Base-by-base conservation (phyloP, 1,140 invertebrate species). In the Pentalonia nigronervosa region DNA sequence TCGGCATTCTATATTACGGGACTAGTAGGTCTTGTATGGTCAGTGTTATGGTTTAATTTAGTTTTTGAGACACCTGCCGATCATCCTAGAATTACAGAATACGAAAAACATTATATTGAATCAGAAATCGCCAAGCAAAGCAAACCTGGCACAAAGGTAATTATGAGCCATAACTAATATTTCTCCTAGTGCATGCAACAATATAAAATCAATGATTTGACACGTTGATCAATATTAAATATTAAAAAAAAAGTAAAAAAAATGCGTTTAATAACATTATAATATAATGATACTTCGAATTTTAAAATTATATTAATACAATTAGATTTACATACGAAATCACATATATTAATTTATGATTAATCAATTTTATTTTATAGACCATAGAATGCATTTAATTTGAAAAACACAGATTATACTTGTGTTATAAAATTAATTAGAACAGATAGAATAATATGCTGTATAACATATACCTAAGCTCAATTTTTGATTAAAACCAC, bases 51-150 rank as follows among this genome's bases (percentile, higher is more conserved):
- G 98, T 97, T 98, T 95, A 95, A 97, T 1, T 95, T 99, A 34
- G 97, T 98, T 14, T 98, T 97, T 95, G 98, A 99, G 94, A 97
- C 97, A 0, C 99, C 99, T 0, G 96, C 96, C 2, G 95, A 97
- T 93, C 98, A 99, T 96, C 98, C 98, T 7, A 96, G 98, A 89
- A 99, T 99, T 94, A 96, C 97, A 0, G 95, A 96, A 0, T 96
- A 97, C 56, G 99, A 99, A 95, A 95, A 97, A 90, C 94, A 95
- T n/a, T 98, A 97, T 95, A 98, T 99, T 50, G 96, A 98, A 95
- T 96, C 96, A 34, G 96, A 96, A 25, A 97, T 98, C 94, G 91
- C 91, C 36, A 93, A 83, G 23, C 91, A 93, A 93, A 97, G 97
- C 60, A 94, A 91, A 60, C 87, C 50, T 25, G 81, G 93, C 20